phyloP scores from a whole-genome alignment of 2,888 invertebrate genomes.

The Macrosoma leucophasiata region DNA sequence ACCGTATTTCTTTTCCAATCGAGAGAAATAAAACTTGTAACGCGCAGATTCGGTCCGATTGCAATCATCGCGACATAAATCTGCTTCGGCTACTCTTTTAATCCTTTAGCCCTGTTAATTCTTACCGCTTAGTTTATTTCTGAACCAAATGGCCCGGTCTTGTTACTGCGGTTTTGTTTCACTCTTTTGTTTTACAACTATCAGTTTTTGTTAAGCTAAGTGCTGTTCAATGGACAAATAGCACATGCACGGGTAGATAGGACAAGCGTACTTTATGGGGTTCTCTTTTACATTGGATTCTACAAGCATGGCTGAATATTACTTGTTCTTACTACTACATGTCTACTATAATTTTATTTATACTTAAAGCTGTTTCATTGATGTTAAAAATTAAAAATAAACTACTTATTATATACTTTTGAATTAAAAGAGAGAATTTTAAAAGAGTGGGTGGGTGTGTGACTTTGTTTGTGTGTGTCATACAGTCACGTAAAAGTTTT shows the following conservation, averaged over 20 bases:
- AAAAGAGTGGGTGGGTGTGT: too few species aligned
- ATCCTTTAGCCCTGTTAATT: slow-evolving; percentile 74
- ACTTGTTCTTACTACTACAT: too few species aligned
- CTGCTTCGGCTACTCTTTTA: slow-evolving; percentile 74
- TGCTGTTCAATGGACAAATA: slow-evolving; percentile 70
- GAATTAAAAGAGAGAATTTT: too few species aligned
- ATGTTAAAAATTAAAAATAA: too few species aligned
- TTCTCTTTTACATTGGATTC: slow-evolving; percentile 37
- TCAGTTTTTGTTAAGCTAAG: slow-evolving; percentile 75
- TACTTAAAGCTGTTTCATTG: too few species aligned
- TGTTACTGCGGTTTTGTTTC: slow-evolving; percentile 60
- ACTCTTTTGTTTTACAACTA: slow-evolving; percentile 71
- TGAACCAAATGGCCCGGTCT: slow-evolving; percentile 66
- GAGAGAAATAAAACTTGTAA: slow-evolving; percentile 55
- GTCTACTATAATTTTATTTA: too few species aligned
- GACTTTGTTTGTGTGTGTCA: too few species aligned
- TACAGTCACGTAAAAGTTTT: too few species aligned
- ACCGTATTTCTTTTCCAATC: slow-evolving; percentile 11
- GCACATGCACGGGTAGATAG: slow-evolving; percentile 56
- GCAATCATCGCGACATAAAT: slow-evolving; percentile 73
- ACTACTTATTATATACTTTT: too few species aligned
- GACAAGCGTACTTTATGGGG: slow-evolving; percentile 48
- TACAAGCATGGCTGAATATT: slow-evolving; percentile 33
- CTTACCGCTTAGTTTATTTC: slow-evolving; percentile 75
- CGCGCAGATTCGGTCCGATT: slow-evolving; percentile 65